Evolutionary conservation across 1,140 invertebrate genomes (phyloP).

Genomic region (Aradophagus sp.): DNA sequence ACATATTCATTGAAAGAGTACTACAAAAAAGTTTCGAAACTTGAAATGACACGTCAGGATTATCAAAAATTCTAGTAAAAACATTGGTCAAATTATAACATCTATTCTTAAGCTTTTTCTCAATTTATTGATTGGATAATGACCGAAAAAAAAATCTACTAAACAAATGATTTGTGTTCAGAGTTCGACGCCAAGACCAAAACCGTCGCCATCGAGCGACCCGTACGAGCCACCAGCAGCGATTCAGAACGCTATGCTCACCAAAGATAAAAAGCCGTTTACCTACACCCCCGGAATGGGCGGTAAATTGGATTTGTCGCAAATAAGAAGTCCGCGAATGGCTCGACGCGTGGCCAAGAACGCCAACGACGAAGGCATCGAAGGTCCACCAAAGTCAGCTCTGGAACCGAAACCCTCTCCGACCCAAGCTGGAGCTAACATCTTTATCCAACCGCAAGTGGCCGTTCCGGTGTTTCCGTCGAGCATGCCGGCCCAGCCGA

Average conservation of each 20-base stretch:
- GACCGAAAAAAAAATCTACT: too few relatives aligned
- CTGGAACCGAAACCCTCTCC: conserved; percentile 71
- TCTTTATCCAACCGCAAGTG: conserved; percentile 79
- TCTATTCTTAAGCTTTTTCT: too few relatives aligned
- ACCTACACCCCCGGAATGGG: conserved; percentile 90
- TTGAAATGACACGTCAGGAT: too few relatives aligned
- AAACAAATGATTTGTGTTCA: too few relatives aligned
- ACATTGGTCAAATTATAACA: too few relatives aligned
- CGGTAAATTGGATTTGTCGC: conserved; percentile 89
- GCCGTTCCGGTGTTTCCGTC: conserved; percentile 82
- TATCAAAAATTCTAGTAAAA: too few relatives aligned
- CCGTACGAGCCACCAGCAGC: conserved; percentile 85
- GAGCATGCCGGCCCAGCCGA: conserved; percentile 75
- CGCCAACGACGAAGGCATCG: conserved; percentile 77
- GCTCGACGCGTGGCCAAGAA: conserved; percentile 84
- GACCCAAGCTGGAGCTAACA: conserved; percentile 60
- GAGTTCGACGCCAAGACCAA: conserved; percentile 30
- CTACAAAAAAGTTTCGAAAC: too few relatives aligned
- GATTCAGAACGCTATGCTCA: conserved; percentile 95
- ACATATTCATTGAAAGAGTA: too few relatives aligned
- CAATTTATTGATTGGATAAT: too few relatives aligned
- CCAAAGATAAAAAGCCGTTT: conserved; percentile 96
- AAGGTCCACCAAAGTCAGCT: conserved; percentile 69
- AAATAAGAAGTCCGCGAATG: conserved; percentile 92
- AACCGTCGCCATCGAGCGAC: conserved; percentile 44